Evolutionary conservation across 2,113 vertebrate genomes (phyloP), one percentile per base, ranked within the genome.

Genomic region (Tyrannus savana): DNA sequence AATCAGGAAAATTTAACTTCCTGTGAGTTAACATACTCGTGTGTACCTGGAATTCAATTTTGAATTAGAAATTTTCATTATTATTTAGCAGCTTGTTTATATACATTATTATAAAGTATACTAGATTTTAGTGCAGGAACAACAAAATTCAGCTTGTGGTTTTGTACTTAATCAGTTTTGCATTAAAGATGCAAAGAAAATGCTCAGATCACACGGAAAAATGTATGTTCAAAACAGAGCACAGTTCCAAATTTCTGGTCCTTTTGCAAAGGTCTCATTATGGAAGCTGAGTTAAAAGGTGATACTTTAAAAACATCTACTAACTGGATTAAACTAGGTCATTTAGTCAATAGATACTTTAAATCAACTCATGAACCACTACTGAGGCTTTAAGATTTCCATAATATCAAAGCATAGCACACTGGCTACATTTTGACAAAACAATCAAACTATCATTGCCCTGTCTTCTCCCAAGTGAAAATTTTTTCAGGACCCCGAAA

Each of bases 391-490:
- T 1, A 86, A 68, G 67, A 41, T 74, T 82, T 72, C 39, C 21
- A 33, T 24, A 77, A 69, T 71, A 79, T 62, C 55, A 84, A 93
- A 90, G 64, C 39, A 74, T 37, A 18, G 17, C 17, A 78, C 14
- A 37, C 12, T 41, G 22, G 22, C 56, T 72, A 59, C 6, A 52
- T 60, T 78, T 92, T 53, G 31, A 81, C 89, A 67, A 25, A 80
- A 79, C 33, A 69, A 46, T 22, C 41, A 24, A 69, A 90, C 27
- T 58, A 3, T 25, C 3, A 8, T 37, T 0, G 0, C 3, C 12
- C 22, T 1, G 1, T 59, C 23, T 24, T 13, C 9, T 55, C 12
- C 12, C 7, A 81, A 24, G 18, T 9, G 15, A n/a, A 93, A 76
- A 89, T 56, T 13, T 75, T 59, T 35, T 53, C 5, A 23, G 39